Percentiles rank a stretch among this genome's conserved stretches.
phyloP scores from a whole-genome alignment of 2,797 vertebrate genomes.

The Enteromius fasciolatus region DNA sequence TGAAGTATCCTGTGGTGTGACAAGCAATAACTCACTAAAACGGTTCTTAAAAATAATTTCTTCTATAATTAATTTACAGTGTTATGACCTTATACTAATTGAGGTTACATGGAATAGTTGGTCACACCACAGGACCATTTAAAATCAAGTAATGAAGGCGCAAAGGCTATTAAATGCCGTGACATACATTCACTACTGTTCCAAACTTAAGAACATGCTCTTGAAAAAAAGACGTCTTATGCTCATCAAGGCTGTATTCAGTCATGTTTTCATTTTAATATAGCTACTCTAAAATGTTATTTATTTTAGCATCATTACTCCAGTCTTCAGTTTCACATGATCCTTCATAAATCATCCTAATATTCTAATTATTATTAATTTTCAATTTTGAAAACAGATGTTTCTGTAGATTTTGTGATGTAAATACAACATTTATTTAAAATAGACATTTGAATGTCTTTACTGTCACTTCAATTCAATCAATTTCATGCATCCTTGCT shows the following conservation, averaged over 20 bases:
- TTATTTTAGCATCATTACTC: neutral
- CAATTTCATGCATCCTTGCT: neutral
- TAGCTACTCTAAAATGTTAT: neutral
- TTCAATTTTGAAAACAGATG: neutral
- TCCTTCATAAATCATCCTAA: neutral
- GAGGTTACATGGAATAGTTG: neutral
- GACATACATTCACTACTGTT: neutral
- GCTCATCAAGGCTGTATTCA: neutral
- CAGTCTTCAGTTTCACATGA: neutral
- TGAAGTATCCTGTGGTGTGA: neutral
- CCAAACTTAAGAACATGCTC: neutral
- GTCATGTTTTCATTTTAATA: neutral
- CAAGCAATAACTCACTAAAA: neutral
- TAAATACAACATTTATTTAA: neutral
- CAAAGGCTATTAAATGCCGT: neutral
- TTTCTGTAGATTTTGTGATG: neutral
- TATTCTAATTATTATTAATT: neutral
- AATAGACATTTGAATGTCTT: neutral
- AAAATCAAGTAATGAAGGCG: neutral
- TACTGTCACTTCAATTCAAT: neutral
- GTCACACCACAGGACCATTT: neutral
- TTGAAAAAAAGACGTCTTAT: neutral
- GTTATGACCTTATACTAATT: constrained; percentile 23
- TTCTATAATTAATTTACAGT: constrained; percentile 10
- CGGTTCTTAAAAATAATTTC: neutral